These are phyloP conservation scores for Heptranchias perlo DNA, from an alignment of 2,113 vertebrate species.

Conservation along the genomic window DNA sequence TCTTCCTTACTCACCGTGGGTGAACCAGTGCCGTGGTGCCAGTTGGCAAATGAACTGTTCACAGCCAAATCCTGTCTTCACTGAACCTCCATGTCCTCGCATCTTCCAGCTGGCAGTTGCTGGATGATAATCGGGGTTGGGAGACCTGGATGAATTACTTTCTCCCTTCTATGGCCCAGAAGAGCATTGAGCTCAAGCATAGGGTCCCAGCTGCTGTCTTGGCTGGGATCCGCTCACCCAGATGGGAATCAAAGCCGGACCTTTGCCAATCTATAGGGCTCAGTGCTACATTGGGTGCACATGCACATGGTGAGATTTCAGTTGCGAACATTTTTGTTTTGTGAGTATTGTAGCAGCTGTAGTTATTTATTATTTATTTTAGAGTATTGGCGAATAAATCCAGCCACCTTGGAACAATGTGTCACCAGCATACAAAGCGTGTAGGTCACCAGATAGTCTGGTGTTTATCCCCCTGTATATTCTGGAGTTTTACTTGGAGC, in stretches of 20 bases:
- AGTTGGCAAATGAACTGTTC: not conserved
- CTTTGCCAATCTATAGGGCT: not conserved
- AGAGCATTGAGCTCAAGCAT: not conserved
- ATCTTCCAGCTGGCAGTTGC: not conserved
- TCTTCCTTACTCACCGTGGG: not conserved
- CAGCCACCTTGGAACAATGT: no score
- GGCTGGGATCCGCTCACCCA: not conserved
- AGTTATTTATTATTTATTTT: not conserved
- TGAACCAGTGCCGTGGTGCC: not conserved
- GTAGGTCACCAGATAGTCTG: no score
- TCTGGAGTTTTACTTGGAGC: not conserved
- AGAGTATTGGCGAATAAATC: no score
- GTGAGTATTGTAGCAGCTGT: not conserved
- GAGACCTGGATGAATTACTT: not conserved
- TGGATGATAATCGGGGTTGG: not conserved
- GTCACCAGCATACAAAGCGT: no score
- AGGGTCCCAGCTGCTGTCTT: not conserved
- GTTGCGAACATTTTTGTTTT: not conserved
- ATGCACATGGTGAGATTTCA: not conserved
- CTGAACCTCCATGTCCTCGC: not conserved
- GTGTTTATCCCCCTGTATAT: no score
- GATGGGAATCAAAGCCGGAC: not conserved
- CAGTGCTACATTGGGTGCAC: not conserved
- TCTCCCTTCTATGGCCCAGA: not conserved
- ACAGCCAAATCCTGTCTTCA: not conserved